phyloP scores from a whole-genome alignment of 2,888 invertebrate genomes.

The Thymelicus acteon region DNA sequence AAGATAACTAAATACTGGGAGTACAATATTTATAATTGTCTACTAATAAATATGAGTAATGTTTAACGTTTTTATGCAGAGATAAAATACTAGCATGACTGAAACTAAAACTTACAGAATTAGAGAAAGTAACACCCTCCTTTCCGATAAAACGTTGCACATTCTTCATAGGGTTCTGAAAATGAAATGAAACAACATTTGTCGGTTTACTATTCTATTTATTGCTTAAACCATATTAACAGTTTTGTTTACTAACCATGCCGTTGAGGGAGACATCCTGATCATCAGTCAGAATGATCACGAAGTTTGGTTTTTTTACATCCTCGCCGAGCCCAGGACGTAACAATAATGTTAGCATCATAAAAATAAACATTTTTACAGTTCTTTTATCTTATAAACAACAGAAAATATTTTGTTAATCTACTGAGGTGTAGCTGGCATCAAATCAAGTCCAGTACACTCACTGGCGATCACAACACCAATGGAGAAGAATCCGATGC shows the following conservation, averaged over 20 bases:
- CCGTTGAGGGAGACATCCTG: constrained; percentile 92
- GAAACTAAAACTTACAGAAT: constrained; percentile 86
- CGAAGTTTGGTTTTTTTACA: constrained; percentile 87
- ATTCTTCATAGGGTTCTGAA: constrained; percentile 88
- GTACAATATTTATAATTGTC: too few relatives aligned
- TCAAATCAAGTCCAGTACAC: constrained; percentile 89
- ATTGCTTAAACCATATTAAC: constrained; percentile 54
- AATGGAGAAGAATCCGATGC: constrained; percentile 90
- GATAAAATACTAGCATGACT: background rate
- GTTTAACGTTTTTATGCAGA: background rate
- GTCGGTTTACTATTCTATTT: constrained; percentile 60
- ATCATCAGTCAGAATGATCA: constrained; percentile 93
- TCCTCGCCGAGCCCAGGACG: constrained; percentile 49
- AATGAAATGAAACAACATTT: constrained; percentile 60
- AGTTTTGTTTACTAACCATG: constrained; percentile 84
- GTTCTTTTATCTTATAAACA: constrained; percentile 41
- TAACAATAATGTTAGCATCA: constrained; percentile 61
- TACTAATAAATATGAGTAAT: too few relatives aligned
- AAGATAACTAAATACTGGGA: too few relatives aligned
- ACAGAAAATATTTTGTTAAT: constrained; percentile 31
- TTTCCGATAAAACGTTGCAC: constrained; percentile 86
- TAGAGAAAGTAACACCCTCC: constrained; percentile 88
- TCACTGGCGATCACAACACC: constrained; percentile 92
- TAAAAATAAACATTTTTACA: constrained; percentile 70
- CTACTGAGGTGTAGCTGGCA: constrained; percentile 85